phyloP scores from a whole-genome alignment of 2,113 vertebrate genomes.

The Irena cyanogastra region DNA sequence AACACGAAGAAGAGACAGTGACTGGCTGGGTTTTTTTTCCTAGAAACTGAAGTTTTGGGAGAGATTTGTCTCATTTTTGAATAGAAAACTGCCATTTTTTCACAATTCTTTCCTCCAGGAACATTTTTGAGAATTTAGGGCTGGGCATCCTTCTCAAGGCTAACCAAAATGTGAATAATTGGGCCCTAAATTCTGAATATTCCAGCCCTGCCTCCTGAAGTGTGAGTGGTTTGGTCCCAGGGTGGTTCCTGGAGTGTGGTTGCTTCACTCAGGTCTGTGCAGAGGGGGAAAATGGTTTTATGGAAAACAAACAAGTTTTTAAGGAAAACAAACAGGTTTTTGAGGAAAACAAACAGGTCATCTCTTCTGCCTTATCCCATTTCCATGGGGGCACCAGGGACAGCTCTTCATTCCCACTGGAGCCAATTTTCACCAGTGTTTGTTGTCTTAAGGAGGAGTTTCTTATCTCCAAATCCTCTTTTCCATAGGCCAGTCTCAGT shows the following conservation, averaged over 20 bases:
- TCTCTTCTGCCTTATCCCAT: not conserved
- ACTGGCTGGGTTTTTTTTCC: not conserved
- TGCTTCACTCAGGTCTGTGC: fast-evolving
- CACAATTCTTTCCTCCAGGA: not conserved
- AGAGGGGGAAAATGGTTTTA: not conserved
- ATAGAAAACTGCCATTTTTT: not conserved
- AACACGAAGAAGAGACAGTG: not conserved
- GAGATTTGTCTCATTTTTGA: not conserved
- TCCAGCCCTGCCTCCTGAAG: not conserved
- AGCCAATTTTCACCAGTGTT: constrained; percentile 65
- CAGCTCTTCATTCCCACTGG: not conserved
- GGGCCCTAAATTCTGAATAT: not conserved
- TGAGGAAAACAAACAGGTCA: not conserved
- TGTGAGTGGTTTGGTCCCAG: not conserved
- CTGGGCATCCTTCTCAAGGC: not conserved
- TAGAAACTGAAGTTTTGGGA: not conserved
- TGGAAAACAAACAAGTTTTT: not conserved
- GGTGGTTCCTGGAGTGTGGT: not conserved
- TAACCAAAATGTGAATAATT: not conserved
- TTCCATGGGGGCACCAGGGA: not conserved
- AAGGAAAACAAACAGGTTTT: not conserved
- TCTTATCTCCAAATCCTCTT: constrained; percentile 31
- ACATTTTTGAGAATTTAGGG: not conserved
- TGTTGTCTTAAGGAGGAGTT: constrained; percentile 74
- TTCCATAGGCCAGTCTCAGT: not conserved